phyloP scores from a whole-genome alignment of 2,888 invertebrate genomes.

The Melieria omissa region DNA sequence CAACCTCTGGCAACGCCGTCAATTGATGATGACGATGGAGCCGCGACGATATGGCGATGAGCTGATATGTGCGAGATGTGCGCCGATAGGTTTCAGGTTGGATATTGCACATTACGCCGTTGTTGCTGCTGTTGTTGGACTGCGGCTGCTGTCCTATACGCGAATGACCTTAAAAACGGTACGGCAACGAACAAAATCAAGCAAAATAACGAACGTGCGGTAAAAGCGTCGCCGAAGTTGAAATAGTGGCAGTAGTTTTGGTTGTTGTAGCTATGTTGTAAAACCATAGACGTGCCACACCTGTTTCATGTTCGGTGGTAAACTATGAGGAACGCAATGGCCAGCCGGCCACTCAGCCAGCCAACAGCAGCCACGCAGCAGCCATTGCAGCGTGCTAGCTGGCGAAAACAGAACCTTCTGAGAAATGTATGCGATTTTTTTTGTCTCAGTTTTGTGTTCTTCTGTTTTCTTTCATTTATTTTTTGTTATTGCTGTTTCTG shows the following conservation, averaged over 20 bases:
- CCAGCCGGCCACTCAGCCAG: slow-evolving; percentile 16
- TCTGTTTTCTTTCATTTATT: slow-evolving; percentile 25
- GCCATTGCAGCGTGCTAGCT: slow-evolving; percentile 16
- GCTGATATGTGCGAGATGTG: background rate
- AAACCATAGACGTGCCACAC: slow-evolving; percentile 40
- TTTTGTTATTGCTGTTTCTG: background rate
- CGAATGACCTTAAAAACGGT: background rate
- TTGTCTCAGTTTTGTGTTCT: slow-evolving; percentile 45
- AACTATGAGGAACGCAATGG: slow-evolving; percentile 9
- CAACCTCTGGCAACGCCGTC: no score
- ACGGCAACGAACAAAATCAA: background rate
- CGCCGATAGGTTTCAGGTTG: no score
- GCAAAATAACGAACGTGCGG: slow-evolving; percentile 30
- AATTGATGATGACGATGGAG: no score
- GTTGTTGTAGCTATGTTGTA: slow-evolving; percentile 14
- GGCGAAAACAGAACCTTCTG: slow-evolving; percentile 48
- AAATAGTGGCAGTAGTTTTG: background rate
- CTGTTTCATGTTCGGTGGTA: slow-evolving; percentile 46
- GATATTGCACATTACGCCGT: background rate
- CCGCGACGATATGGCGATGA: background rate
- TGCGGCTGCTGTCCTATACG: background rate
- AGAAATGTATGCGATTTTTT: slow-evolving; percentile 49
- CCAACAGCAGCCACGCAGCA: slow-evolving; percentile 31
- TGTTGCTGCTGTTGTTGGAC: background rate
- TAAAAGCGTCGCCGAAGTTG: slow-evolving; percentile 30